A percentile compares a stretch with the other conserved stretches of the same genome.
Conservation (phyloP, 2,888 invertebrate species). For the Hydriomena furcata region DNA sequence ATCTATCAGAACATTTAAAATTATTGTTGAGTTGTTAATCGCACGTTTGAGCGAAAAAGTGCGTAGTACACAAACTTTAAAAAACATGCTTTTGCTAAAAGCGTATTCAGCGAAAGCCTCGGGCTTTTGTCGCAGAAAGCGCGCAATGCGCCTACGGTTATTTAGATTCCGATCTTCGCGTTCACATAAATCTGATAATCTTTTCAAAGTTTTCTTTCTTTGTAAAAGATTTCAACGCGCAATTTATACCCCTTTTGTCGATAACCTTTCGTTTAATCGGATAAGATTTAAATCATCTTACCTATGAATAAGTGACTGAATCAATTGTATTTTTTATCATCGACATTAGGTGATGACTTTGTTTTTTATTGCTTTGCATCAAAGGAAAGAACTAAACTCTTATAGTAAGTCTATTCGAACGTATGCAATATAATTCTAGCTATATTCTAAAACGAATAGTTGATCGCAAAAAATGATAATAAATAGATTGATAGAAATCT, state of each 20-base stretch:
- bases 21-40: too few species aligned
- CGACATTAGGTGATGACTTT: constrained; percentile 19
- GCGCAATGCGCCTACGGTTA: constrained; percentile 52
- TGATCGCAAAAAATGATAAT: too few species aligned
- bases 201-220: constrained; percentile 41
- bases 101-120: constrained; percentile 50
- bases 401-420: too few species aligned
- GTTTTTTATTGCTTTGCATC: neutral
- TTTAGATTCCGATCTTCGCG: constrained; percentile 61
- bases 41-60: too few species aligned
- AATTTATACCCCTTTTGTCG: constrained; percentile 41
- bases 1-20: too few species aligned
- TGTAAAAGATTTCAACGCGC: constrained; percentile 53
- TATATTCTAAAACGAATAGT: too few species aligned
- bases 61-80: constrained; percentile 10
- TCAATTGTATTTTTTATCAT: constrained; percentile 20
- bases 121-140: constrained; percentile 58
- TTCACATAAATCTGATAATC: constrained; percentile 59
- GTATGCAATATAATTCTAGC: too few species aligned
- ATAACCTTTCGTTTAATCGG: constrained; percentile 42
- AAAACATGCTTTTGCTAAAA: constrained; percentile 6
- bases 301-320: constrained; percentile 28
- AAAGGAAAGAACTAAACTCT: too few species aligned
- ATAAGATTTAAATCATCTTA: constrained; percentile 33
- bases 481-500: constrained; percentile 5